A percentile compares a stretch with the other conserved stretches of the same genome.
phyloP scores from a whole-genome alignment of 2,113 vertebrate genomes.

The Cacatua alba region DNA sequence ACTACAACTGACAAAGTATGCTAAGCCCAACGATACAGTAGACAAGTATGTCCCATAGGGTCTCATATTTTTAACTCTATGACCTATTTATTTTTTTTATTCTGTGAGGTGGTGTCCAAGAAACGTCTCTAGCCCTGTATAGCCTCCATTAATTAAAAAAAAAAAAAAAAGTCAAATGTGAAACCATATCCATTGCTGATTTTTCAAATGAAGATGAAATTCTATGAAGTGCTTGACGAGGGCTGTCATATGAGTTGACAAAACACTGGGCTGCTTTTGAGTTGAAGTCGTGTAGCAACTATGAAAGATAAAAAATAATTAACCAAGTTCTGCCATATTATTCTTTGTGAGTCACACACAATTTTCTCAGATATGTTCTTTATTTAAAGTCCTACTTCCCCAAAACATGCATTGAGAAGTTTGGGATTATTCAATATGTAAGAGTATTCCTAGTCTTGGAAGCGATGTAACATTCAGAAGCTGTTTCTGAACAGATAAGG shows the following conservation, averaged over 20 bases:
- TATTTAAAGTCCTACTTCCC: background rate
- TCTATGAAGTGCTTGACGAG: background rate
- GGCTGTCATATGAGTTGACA: background rate
- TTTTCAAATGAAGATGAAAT: background rate
- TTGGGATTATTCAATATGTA: background rate
- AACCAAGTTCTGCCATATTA: background rate
- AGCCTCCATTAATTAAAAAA: background rate
- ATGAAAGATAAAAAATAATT: conserved; percentile 16
- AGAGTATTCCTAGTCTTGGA: background rate
- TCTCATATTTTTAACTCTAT: background rate
- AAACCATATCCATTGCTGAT: background rate
- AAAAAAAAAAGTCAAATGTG: background rate
- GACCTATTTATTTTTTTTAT: background rate
- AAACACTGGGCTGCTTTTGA: background rate
- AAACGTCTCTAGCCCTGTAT: background rate
- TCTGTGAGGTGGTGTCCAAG: background rate
- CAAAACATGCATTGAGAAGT: background rate
- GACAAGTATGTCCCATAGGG: background rate
- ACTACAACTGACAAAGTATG: background rate
- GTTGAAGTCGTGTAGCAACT: background rate
- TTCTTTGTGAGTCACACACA: background rate
- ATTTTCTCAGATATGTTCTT: background rate
- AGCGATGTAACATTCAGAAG: background rate
- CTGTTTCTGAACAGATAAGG: background rate
- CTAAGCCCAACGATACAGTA: background rate